phyloP scores from a whole-genome alignment of 2,113 vertebrate species.

The Lates calcarifer region DNA sequence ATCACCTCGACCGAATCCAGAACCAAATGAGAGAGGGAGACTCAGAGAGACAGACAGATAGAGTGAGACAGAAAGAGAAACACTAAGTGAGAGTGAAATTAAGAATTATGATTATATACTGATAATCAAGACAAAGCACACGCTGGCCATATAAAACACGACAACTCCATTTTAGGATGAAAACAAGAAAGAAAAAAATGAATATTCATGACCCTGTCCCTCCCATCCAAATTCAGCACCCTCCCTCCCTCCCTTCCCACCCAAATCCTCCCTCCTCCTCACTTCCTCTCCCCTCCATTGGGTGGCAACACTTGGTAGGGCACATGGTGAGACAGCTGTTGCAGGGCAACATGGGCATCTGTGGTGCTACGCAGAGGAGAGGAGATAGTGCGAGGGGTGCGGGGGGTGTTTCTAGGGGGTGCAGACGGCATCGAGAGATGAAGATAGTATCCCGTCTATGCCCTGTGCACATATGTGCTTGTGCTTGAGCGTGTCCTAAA shows the following conservation, averaged over 20 bases:
- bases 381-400: constrained; percentile 46
- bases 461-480: constrained; percentile 49
- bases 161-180: constrained; percentile 48
- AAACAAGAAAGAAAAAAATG: constrained; percentile 44
- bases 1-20: constrained; percentile 67
- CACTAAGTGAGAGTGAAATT: constrained; percentile 20
- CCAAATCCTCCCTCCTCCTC: constrained; percentile 69
- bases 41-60: constrained; percentile 38
- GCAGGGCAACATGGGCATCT: constrained; percentile 86
- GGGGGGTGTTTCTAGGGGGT: constrained; percentile 36
- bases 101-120: constrained; percentile 19
- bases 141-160: constrained; percentile 4
- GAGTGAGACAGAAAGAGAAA: constrained; percentile 41
- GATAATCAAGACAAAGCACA: constrained; percentile 42
- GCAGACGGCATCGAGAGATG: constrained; percentile 49
- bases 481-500: constrained; percentile 31
- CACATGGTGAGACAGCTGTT: constrained; percentile 89
- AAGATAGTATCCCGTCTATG: constrained; percentile 37
- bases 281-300: constrained; percentile 79
- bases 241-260: constrained; percentile 53
- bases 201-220: constrained; percentile 83
- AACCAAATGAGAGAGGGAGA: constrained; percentile 54
- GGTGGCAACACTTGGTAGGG: constrained; percentile 86
- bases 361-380: constrained; percentile 75
- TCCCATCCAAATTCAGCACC: constrained; percentile 70